Evolutionary conservation across 2,888 invertebrate species (phyloP).

Genomic region (Theretra japonica): DNA sequence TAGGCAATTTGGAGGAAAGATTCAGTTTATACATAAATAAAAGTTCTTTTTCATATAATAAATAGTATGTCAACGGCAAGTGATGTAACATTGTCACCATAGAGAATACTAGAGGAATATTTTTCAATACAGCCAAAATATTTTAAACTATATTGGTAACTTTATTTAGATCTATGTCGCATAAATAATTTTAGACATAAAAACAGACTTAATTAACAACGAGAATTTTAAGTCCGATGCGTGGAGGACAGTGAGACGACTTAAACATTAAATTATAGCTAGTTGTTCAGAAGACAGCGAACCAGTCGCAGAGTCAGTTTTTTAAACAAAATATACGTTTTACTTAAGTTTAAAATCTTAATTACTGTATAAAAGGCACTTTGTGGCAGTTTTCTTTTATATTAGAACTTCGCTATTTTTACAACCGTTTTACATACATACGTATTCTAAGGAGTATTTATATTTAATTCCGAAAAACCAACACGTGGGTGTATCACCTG

Average conservation of each 20-base stretch:
- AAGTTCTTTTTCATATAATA: conserved; percentile 66
- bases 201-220: conserved; percentile 69
- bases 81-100: conserved; percentile 45
- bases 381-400: conserved; percentile 79
- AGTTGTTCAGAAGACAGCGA: conserved; percentile 68
- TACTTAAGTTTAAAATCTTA: conserved; percentile 49
- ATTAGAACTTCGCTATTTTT: conserved; percentile 60
- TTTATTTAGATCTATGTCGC: conserved; percentile 76
- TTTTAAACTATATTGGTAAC: conserved; percentile 80
- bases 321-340: conserved; percentile 46
- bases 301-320: conserved; percentile 68
- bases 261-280: conserved; percentile 52
- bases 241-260: conserved; percentile 48
- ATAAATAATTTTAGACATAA: conserved; percentile 73
- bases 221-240: conserved; percentile 45
- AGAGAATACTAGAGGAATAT: conserved; percentile 17
- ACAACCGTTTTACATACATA: conserved; percentile 68
- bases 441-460: conserved; percentile 73
- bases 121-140: conserved; percentile 49
- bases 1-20: conserved; percentile 71
- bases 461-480: conserved; percentile 31
- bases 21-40: conserved; percentile 68
- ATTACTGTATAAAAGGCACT: conserved; percentile 81
- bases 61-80: conserved; percentile 76
- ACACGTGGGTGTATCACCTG: conserved; percentile 38